phyloP scores from a whole-genome alignment of 2,113 vertebrate genomes.

The Tylochromis polylepis region DNA sequence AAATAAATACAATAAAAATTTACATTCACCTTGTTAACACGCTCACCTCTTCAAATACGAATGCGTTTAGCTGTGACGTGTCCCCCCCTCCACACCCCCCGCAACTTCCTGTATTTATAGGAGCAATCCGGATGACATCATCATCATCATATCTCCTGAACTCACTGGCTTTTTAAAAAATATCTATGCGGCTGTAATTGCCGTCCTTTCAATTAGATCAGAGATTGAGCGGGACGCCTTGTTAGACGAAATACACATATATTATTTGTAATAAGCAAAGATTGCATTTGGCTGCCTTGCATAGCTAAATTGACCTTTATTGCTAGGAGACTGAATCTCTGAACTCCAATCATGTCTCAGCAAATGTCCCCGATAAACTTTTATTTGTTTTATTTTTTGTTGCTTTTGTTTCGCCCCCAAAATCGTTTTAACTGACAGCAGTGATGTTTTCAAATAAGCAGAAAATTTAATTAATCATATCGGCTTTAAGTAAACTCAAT shows the following conservation, averaged over 20 bases:
- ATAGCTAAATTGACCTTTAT: slow-evolving; percentile 69
- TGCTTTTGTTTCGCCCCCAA: neutral
- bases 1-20: slow-evolving; percentile 58
- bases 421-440: neutral
- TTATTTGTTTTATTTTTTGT: neutral
- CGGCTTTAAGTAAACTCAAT: neutral
- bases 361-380: slow-evolving; percentile 36
- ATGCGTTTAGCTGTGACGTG: slow-evolving; percentile 5
- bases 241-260: slow-evolving; percentile 22
- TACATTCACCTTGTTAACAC: slow-evolving; percentile 58
- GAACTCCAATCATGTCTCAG: slow-evolving; percentile 34
- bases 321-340: slow-evolving; percentile 53
- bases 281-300: slow-evolving; percentile 67
- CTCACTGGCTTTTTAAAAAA: neutral
- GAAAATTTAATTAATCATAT: neutral
- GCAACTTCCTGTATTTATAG: neutral
- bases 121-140: slow-evolving; percentile 24
- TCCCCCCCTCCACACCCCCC: too few species aligned
- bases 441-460: neutral
- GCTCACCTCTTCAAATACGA: slow-evolving; percentile 52
- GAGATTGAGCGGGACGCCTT: slow-evolving; percentile 5
- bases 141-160: slow-evolving; percentile 9
- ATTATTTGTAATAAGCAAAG: slow-evolving; percentile 20
- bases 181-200: neutral
- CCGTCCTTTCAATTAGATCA: slow-evolving; percentile 4